Percentiles rank a stretch among this genome's conserved stretches.
These are phyloP conservation scores for Danionella cerebrum DNA, from an alignment of 2,113 vertebrate genomes.

Conservation along the genomic window DNA sequence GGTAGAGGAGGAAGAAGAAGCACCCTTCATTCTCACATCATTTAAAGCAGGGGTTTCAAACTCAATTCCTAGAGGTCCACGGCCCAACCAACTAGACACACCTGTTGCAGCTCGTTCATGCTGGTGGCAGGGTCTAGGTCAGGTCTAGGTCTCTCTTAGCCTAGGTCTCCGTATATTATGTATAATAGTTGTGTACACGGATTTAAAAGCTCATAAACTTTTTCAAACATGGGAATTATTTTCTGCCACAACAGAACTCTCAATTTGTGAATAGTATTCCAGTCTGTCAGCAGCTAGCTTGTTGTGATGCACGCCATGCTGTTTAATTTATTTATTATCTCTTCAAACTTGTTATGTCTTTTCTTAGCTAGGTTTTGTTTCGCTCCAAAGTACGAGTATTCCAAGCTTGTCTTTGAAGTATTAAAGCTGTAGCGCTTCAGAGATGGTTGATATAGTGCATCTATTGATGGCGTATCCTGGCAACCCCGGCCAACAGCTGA, in stretches of 20 bases:
- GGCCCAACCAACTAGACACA: no score
- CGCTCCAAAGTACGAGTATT: background rate
- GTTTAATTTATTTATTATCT: slow-evolving; percentile 18
- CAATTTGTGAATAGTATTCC: background rate
- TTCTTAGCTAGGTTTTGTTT: slow-evolving; percentile 1
- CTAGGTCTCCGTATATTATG: no score
- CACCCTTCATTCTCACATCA: no score
- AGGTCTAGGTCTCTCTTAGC: no score
- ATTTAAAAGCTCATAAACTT: background rate
- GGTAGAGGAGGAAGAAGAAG: no score
- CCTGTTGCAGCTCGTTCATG: no score
- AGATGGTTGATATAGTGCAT: slow-evolving; percentile 10
- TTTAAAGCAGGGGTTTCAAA: no score
- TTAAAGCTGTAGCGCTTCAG: background rate
- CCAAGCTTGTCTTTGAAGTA: background rate
- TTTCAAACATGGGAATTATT: background rate
- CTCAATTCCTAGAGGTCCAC: no score
- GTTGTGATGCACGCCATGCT: slow-evolving; percentile 10
- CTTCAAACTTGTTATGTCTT: background rate
- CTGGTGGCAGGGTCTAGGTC: no score
- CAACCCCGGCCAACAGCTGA: slow-evolving; percentile 11
- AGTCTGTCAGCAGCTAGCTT: slow-evolving; percentile 6
- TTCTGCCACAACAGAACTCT: background rate
- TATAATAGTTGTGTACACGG: no score
- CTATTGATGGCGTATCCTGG: slow-evolving; percentile 27